Evolutionary conservation across 2,888 invertebrate species (phyloP), one percentile per base, ranked within the genome.

Genomic region (Amphimallon solstitiale): DNA sequence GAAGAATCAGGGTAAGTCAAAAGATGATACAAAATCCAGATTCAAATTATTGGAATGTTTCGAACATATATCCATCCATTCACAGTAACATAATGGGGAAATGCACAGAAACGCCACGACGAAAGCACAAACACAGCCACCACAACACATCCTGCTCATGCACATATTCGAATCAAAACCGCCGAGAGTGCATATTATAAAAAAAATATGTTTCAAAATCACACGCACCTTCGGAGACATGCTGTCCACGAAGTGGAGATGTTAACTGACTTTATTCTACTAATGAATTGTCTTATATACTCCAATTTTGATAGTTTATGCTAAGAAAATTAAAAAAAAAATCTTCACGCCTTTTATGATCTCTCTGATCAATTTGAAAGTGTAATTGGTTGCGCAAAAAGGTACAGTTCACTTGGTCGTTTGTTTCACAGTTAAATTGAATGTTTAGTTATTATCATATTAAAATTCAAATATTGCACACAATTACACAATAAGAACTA

Each of bases 231-330:
- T 46, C 10, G 43, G 43, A 48, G 48, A 46, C 48, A 48, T 61
- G 35, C 45, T n/a, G 23, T 40, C 54, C 21, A 21, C 40, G 23
- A 12, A 38, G 21, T 21, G 54, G 40, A 56, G 54, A 56, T 56
- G 54, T 23, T 40, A 23, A 56, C 54, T 56, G 54, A 56, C 54
- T 56, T 40, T 51, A 51, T 17, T 15, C 15, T 21, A 51, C 40
- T 23, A 56, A 56, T 40, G 21, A 56, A 56, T 56, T 56, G 21
- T 21, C 40, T 56, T 56, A 40, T 56, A 56, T 56, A 56, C 52
- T 15, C 17, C 9, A 40, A 40, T 23, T 56, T 56, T 40, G 54
- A 40, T 12, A 56, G 23, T 40, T n/a, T 23, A 23, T 40, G 14
- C 19, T 56, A 40, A 51, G 15, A 9, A 54, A 54, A 54, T 19